These are phyloP conservation scores for Dendrophyllia cribrosa DNA, from an alignment of 64 coral and sea anemone species.

Conservation along the genomic window DNA sequence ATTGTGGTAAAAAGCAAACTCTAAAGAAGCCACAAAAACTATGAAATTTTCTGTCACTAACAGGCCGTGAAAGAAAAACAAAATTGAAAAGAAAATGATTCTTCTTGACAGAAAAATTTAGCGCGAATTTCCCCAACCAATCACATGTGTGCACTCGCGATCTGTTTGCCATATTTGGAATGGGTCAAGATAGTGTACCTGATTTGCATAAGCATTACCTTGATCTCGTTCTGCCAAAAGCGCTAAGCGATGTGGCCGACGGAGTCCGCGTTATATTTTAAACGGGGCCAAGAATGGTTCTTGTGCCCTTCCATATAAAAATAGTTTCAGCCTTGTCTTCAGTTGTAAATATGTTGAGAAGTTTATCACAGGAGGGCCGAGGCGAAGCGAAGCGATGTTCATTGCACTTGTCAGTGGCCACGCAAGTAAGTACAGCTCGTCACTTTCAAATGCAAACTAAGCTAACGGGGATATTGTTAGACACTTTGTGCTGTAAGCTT, in stretches of 20 bases:
- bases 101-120: constrained; percentile 28
- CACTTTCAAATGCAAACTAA: background rate
- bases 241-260: background rate
- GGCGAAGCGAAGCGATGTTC: constrained; percentile 38
- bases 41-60: background rate
- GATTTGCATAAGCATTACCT: constrained; percentile 28
- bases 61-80: background rate
- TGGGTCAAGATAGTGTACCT: background rate
- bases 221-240: background rate
- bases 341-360: constrained; percentile 10
- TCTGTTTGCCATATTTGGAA: constrained; percentile 3
- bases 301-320: constrained; percentile 5
- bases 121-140: constrained; percentile 37
- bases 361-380: constrained; percentile 1
- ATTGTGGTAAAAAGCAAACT: background rate
- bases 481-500: background rate
- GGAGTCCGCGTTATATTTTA: background rate
- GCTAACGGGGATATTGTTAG: background rate
- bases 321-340: constrained; percentile 6
- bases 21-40: background rate
- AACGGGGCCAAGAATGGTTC: constrained; percentile 24
- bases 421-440: constrained; percentile 36
- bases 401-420: constrained; percentile 27
- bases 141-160: constrained; percentile 16
- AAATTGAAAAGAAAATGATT: background rate